phyloP scores from a whole-genome alignment of 2,113 vertebrate genomes.

The Sinocyclocheilus anophthalmus region DNA sequence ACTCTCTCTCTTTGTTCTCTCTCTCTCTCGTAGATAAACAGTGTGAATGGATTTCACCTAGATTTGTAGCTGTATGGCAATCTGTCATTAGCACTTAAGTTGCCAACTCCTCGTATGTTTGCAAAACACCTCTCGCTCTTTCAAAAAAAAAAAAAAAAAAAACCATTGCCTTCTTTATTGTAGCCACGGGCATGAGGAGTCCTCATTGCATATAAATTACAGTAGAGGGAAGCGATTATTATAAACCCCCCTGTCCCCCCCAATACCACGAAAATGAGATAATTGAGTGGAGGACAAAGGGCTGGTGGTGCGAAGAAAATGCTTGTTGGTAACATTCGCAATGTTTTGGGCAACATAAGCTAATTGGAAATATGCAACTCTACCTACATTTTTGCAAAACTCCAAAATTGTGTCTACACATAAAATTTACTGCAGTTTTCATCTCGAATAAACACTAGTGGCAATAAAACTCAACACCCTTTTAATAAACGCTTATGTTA shows the following conservation, averaged over 20 bases:
- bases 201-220: slow-evolving; percentile 79
- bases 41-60: slow-evolving; percentile 42
- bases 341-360: background rate
- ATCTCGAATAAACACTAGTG: background rate
- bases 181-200: slow-evolving; percentile 65
- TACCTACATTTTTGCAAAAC: background rate
- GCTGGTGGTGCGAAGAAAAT: slow-evolving; percentile 58
- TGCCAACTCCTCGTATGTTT: slow-evolving; percentile 72
- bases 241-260: slow-evolving; percentile 69
- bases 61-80: slow-evolving; percentile 69
- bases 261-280: slow-evolving; percentile 70
- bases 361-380: background rate
- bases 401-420: background rate
- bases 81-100: slow-evolving; percentile 60
- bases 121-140: slow-evolving; percentile 63
- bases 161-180: slow-evolving; percentile 63
- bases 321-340: slow-evolving; percentile 2
- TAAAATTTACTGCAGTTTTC: background rate
- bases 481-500: background rate
- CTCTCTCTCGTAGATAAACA: background rate
- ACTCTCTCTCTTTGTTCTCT: background rate
- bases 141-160: too few species aligned
- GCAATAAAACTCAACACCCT: background rate
- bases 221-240: slow-evolving; percentile 75
- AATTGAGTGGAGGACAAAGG: slow-evolving; percentile 81